Base-by-base conservation (phyloP, 2,797 vertebrate genomes). In the Macrochelys suwanniensis region DNA sequence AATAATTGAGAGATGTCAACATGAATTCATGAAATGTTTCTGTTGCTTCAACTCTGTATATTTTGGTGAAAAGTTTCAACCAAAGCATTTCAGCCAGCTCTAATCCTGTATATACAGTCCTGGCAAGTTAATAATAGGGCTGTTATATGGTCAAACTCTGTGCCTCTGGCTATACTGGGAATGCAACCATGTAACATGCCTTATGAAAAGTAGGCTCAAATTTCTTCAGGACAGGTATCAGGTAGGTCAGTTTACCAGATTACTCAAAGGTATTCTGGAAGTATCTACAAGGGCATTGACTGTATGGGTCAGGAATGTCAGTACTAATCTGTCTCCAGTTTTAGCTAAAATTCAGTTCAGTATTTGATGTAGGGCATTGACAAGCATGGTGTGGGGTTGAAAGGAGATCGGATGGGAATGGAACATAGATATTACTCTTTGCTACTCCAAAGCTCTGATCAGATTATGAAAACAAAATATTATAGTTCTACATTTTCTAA, bases 331-430 rank as follows among this genome's bases (percentile, higher is more conserved):
- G 13, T 45, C 91, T 85, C 84, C 54, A 89, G 56, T 57, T 51
- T 92, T 53, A 80, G 79, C 50, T 74, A 92, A 94, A 94, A 51
- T 94, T 50, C 61, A 80, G 53, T 28, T 84, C 56, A 79, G 56
- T 49, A 61, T 79, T 79, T 42, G 33, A 51, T 37, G 50, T 26
- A 59, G 45, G 59, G 17, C 33, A 84, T 23, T 42, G 76, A 42
- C 81, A 84, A 91, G 68, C 45, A 86, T 61, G 25, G 16, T 65
- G 49, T 31, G 82, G 26, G 47, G 47, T 50, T 13, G 37, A 42
- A 92, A 74, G 68, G 47, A 92, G 90, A 88, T 25, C 42, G n/a
- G 11, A 28, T n/a, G 33, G 49, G 12, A 37, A 56, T 13, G 25
- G 77, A 94, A 71, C 90, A 65, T 56, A 57, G 85, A 56, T 84